These are phyloP conservation scores for Planiliza haematocheilus DNA, from an alignment of 2,113 vertebrate genomes.

Conservation along the genomic window DNA sequence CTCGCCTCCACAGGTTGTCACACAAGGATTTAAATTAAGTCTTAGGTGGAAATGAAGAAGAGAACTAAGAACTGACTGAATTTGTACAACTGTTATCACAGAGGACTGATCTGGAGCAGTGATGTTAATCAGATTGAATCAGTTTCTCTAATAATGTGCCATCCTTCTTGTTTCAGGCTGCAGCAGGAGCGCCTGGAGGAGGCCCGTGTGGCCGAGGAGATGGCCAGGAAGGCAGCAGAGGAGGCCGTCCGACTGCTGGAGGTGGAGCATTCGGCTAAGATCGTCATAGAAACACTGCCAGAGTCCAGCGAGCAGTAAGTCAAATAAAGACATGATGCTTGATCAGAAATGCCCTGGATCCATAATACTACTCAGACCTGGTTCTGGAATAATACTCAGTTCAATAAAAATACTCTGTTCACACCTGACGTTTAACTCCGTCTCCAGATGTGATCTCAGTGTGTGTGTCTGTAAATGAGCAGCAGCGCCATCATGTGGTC, in stretches of 20 bases:
- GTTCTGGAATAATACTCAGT: too few relatives aligned
- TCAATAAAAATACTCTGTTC: too few relatives aligned
- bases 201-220: conserved; percentile 70
- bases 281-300: conserved; percentile 56
- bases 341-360: too few relatives aligned
- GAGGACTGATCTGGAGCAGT: too few relatives aligned
- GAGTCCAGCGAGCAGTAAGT: conserved; percentile 78
- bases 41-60: neutral
- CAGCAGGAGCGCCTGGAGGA: conserved; percentile 73
- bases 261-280: conserved; percentile 65
- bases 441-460: too few relatives aligned
- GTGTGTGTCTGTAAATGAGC: too few relatives aligned
- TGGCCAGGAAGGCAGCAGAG: conserved; percentile 74
- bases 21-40: neutral
- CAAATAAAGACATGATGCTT: neutral
- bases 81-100: too few relatives aligned
- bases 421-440: too few relatives aligned
- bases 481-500: too few relatives aligned
- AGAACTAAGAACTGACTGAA: too few relatives aligned
- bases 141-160: neutral
- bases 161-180: conserved; percentile 55
- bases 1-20: neutral
- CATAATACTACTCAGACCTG: too few relatives aligned
- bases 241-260: conserved; percentile 74
- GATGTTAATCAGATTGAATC: too few relatives aligned